phyloP scores from a whole-genome alignment of 2,113 vertebrate species.

The Lasiurus cinereus region DNA sequence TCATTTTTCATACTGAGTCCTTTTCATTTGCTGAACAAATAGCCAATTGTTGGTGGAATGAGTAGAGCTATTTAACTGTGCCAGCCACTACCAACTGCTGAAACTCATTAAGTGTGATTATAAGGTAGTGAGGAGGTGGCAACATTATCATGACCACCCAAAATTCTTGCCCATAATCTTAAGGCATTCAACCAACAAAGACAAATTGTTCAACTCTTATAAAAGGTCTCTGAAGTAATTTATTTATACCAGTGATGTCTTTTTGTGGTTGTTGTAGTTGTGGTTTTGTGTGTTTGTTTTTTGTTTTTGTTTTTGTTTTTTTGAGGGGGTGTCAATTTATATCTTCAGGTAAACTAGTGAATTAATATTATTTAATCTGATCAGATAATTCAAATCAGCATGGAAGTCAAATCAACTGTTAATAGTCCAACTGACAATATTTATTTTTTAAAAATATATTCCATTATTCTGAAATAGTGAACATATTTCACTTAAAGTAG shows the following conservation, averaged over 20 bases:
- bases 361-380: conserved; percentile 17
- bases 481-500: background rate
- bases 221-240: conserved; percentile 35
- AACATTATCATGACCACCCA: conserved; percentile 57
- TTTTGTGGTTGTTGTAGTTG: too few species aligned
- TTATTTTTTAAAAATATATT: conserved; percentile 10
- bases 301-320: background rate
- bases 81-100: conserved; percentile 51
- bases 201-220: background rate
- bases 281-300: too few species aligned
- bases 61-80: conserved; percentile 26
- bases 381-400: background rate
- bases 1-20: conserved; percentile 51
- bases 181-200: conserved; percentile 58
- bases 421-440: background rate
- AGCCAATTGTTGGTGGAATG: conserved; percentile 31
- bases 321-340: background rate
- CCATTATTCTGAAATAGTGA: conserved; percentile 3
- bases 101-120: conserved; percentile 66
- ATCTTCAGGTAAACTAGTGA: conserved; percentile 18
- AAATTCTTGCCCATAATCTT: conserved; percentile 68
- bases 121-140: conserved; percentile 56
- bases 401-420: conserved; percentile 25
- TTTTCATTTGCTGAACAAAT: conserved; percentile 70
- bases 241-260: background rate